These are phyloP conservation scores for Gambusia holbrooki DNA, from an alignment of 2,113 vertebrate species.

Conservation along the genomic window DNA sequence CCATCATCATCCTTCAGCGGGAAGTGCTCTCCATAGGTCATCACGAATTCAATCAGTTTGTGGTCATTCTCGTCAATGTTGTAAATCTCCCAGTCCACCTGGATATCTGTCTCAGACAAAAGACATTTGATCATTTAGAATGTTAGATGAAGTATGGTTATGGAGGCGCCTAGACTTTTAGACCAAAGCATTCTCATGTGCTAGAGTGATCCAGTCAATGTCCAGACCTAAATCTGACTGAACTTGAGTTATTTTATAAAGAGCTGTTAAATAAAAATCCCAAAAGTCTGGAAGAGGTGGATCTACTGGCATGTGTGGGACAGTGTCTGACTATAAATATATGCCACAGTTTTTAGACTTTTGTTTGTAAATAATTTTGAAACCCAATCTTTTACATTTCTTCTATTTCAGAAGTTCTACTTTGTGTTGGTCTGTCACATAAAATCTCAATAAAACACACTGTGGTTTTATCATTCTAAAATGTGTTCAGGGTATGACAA, in stretches of 20 bases:
- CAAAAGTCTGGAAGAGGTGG: no score
- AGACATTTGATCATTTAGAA: neutral
- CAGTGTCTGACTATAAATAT: no score
- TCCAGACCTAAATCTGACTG: neutral
- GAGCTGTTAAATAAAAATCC: no score
- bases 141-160: no score
- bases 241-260: neutral
- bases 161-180: neutral
- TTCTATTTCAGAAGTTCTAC: no score
- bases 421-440: neutral
- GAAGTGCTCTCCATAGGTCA: conserved; percentile 84
- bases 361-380: no score
- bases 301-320: no score
- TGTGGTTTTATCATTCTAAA: neutral
- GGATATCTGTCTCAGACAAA: conserved; percentile 83
- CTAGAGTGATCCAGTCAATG: no score
- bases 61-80: conserved; percentile 73
- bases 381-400: no score
- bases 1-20: conserved; percentile 78
- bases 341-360: no score
- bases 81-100: conserved; percentile 89
- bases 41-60: conserved; percentile 84
- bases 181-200: neutral
- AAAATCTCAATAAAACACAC: neutral
- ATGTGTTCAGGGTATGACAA: neutral